Conservation (phyloP, 2,797 vertebrate species). For the Protosalanx chinensis region DNA sequence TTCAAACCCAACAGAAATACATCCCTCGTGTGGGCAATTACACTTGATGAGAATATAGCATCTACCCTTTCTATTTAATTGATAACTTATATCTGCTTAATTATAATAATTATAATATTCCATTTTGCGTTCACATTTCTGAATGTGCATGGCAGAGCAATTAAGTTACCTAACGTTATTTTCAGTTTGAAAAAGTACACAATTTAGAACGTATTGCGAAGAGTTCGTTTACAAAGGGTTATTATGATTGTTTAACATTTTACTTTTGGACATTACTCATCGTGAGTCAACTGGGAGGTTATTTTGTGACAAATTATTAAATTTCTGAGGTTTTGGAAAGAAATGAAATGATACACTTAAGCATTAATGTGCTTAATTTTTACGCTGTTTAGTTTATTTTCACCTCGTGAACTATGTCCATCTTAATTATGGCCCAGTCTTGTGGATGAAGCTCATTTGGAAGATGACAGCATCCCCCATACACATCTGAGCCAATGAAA, state of each 20-base stretch:
- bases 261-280: background rate
- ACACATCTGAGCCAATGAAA: background rate
- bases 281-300: background rate
- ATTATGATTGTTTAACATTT: conserved; percentile 1
- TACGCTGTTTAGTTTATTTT: no score
- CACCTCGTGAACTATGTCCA: background rate
- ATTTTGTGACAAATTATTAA: background rate
- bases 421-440: background rate
- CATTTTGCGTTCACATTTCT: no score
- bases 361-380: background rate
- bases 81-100: no score
- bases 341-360: background rate
- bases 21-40: no score
- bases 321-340: background rate
- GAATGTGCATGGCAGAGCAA: no score
- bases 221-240: background rate
- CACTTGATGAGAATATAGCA: no score
- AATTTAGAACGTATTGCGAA: no score
- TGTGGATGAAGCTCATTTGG: background rate
- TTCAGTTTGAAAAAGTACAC: no score
- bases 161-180: no score
- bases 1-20: no score
- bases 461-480: background rate
- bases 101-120: no score
- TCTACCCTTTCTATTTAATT: no score